phyloP scores from a whole-genome alignment of 2,888 invertebrate species.

The Phragmatobia fuliginosa region DNA sequence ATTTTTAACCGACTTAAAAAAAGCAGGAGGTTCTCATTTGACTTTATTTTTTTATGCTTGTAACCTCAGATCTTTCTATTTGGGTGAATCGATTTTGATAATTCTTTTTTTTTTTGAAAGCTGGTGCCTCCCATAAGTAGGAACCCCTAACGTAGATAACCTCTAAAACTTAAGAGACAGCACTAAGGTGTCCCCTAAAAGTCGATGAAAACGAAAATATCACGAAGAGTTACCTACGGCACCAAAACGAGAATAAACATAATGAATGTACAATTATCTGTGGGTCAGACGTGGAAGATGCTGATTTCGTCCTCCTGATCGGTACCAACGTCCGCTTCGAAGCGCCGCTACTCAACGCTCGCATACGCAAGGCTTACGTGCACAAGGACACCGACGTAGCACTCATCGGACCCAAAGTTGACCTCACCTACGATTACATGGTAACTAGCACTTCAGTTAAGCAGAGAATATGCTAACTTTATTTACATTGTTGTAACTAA shows the following conservation, averaged over 20 bases:
- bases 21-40: too few species aligned
- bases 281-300: slow-evolving; percentile 92
- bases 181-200: too few species aligned
- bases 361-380: slow-evolving; percentile 97
- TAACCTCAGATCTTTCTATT: too few species aligned
- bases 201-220: too few species aligned
- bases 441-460: slow-evolving; percentile 67
- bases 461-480: neutral
- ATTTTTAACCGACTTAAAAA: neutral
- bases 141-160: too few species aligned
- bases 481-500: too few species aligned
- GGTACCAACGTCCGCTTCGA: slow-evolving; percentile 99
- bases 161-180: too few species aligned
- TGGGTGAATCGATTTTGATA: too few species aligned
- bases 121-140: too few species aligned
- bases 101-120: too few species aligned
- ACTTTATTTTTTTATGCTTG: too few species aligned
- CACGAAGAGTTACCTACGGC: too few species aligned
- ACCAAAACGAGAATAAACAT: neutral
- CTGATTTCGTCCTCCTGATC: slow-evolving; percentile 96
- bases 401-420: slow-evolving; percentile 95
- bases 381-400: slow-evolving; percentile 96
- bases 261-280: neutral
- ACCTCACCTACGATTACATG: slow-evolving; percentile 96
- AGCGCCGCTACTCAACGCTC: slow-evolving; percentile 97